Evolutionary conservation across 2,113 vertebrate genomes (phyloP), one percentile per base, ranked within the genome.

Genomic region (Isurus oxyrinchus): DNA sequence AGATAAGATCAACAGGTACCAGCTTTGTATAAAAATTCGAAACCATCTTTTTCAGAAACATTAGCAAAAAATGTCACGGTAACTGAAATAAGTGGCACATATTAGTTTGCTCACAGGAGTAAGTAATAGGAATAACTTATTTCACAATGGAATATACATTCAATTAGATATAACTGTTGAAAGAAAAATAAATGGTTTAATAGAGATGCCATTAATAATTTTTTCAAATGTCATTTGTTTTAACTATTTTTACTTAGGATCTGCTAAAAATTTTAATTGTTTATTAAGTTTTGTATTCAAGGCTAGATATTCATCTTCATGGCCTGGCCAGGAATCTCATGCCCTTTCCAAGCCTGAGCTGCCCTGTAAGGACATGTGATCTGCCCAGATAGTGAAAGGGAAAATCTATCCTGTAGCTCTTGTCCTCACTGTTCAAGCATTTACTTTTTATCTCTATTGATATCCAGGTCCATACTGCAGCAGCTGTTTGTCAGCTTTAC

Each of bases 391-490:
- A n/a, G 55, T 93, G 90, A 94, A 23, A 14, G 14, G 35, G 59
- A 66, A 94, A 3, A 63, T 63, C 16, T 8, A 63, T 35, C 27
- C 19, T 23, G 11, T 4, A 49, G 11, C 40, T 72, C 31, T 13
- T 53, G 40, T 14, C 25, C 0, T 27, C 49, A 95, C 14, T 95
- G 44, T 72, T 95, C 53, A 55, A 59, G 59, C 25, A 91, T 61
- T 95, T 67, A 95, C 5, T 31, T 8, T 72, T 88, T 79, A 96
- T 96, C 96, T 61, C 69, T 86, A 76, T 97, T 96, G 96, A 67
- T 96, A 66, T 96, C 67, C 96, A 99, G 99, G 99, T 99, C 99
- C 95, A 97, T 99, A 97, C 98, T 99, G 95, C 99, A 99, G 97
- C 99, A 99, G 97, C 97, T 99, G 86, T 97, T 99, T 96, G 97